Evolutionary conservation across 2,888 invertebrate genomes (phyloP).

Genomic region (Isoperla grammatica): DNA sequence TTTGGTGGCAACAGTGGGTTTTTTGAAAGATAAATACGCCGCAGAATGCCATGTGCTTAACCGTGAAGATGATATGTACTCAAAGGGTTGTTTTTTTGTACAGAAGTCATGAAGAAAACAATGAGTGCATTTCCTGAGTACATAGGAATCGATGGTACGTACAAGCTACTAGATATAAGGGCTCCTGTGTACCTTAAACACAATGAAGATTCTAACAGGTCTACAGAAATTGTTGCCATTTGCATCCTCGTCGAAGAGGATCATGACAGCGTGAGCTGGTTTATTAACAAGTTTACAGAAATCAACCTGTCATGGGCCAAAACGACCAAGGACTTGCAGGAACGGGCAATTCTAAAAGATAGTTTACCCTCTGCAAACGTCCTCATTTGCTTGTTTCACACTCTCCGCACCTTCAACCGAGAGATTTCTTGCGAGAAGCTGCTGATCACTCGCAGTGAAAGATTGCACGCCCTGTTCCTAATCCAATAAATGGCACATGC

Average conservation of each 20-base stretch:
- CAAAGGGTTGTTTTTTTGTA: slow-evolving; percentile 27
- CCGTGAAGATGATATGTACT: no score
- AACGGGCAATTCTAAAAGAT: slow-evolving; percentile 25
- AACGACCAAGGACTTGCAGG: slow-evolving; percentile 31
- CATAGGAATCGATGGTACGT: slow-evolving; percentile 29
- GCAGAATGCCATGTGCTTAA: slow-evolving; percentile 18
- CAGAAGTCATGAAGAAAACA: slow-evolving; percentile 23
- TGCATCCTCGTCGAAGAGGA: slow-evolving; percentile 27
- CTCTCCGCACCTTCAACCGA: slow-evolving; percentile 29
- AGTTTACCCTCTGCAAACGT: slow-evolving; percentile 29
- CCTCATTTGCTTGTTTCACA: slow-evolving; percentile 28
- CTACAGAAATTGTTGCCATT: slow-evolving; percentile 28
- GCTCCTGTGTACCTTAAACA: slow-evolving; percentile 29
- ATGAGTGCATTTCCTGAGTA: slow-evolving; percentile 30
- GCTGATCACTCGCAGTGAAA: slow-evolving; percentile 22
- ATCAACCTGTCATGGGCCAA: slow-evolving; percentile 24
- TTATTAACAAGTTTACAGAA: slow-evolving; percentile 25
- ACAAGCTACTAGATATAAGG: slow-evolving; percentile 28
- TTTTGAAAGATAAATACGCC: slow-evolving; percentile 18
- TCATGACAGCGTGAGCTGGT: slow-evolving; percentile 26
- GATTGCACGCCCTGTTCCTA: slow-evolving; percentile 20
- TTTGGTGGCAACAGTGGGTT: slow-evolving; percentile 7
- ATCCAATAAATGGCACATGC: slow-evolving; percentile 24
- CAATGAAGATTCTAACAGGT: slow-evolving; percentile 28
- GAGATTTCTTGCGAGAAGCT: slow-evolving; percentile 29